A percentile compares a stretch with the other conserved stretches of the same genome.
These are phyloP conservation scores for Lycocorax pyrrhopterus DNA, from an alignment of 2,113 vertebrate species.

Conservation along the genomic window DNA sequence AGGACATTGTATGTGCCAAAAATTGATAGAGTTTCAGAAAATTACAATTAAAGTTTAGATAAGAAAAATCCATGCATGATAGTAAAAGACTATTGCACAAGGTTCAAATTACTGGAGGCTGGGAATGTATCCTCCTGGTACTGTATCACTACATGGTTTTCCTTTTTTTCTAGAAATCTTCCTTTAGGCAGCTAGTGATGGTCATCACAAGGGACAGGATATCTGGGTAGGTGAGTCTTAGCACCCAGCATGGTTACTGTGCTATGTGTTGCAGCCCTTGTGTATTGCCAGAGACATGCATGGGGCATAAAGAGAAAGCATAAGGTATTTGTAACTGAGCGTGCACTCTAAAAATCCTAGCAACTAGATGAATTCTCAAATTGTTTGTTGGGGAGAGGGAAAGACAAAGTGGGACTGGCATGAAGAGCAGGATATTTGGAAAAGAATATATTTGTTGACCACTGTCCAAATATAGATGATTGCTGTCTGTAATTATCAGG, in stretches of 20 bases:
- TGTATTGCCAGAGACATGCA: neutral
- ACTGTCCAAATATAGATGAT: neutral
- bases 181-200: neutral
- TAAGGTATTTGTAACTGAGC: neutral
- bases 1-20: neutral
- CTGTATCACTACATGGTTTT: neutral
- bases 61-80: neutral
- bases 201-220: neutral
- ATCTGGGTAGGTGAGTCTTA: neutral
- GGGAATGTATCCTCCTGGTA: neutral
- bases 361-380: neutral
- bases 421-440: neutral
- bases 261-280: neutral
- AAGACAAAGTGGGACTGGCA: neutral
- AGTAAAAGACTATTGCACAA: neutral
- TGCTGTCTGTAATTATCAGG: neutral
- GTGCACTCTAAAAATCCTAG: neutral
- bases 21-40: neutral
- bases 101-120: neutral
- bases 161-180: neutral
- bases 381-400: neutral
- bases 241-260: neutral
- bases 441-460: neutral
- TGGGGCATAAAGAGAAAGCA: neutral
- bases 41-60: neutral